Evolutionary conservation across 2,113 vertebrate species (phyloP), one percentile per base, ranked within the genome.

Genomic region (Crocuta crocuta): DNA sequence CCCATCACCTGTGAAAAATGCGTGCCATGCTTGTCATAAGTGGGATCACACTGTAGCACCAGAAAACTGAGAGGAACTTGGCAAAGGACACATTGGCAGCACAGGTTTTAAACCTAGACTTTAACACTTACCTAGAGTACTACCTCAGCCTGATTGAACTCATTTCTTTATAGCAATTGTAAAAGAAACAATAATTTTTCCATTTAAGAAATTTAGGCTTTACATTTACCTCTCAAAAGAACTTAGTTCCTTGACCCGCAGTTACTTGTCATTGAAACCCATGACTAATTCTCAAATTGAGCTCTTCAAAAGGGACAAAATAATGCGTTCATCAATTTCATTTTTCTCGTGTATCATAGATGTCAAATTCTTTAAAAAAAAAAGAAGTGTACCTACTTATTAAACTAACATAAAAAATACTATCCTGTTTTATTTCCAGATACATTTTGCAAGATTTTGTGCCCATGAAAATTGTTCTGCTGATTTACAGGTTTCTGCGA

Each of bases 401-500:
- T 61, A 48, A 55, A 53, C 13, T 97, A 15, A 98, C 97, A 55
- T 84, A 21, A 85, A 78, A 55, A n/a, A 95, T 84, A 24, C 74
- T 90, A 19, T 80, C 50, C 82, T 87, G 73, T 95, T 86, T 74
- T 63, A 90, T 89, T 97, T 98, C 89, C 94, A 99, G 99, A 99
- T 99, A 71, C 94, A 97, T 79, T 99, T 99, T 98, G 99, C 99
- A 97, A 99, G 99, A 45, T 99, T 99, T 98, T 99, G 99, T 97
- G 98, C 98, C 73, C 98, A 99, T 97, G 98, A 98, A 98, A 99
- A 99, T 97, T 99, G 99, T 97, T 99, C 99, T 0, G 99, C 99
- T 80, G 99, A 99, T 98, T 98, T 99, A 97, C 99, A 99, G 92
- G 98, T 99, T 95, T 99, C 99, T 96, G 99, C 99, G 93, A 98